These are phyloP conservation scores for Cyprinus carpio DNA, from an alignment of 2,113 vertebrate genomes.

Conservation along the genomic window DNA sequence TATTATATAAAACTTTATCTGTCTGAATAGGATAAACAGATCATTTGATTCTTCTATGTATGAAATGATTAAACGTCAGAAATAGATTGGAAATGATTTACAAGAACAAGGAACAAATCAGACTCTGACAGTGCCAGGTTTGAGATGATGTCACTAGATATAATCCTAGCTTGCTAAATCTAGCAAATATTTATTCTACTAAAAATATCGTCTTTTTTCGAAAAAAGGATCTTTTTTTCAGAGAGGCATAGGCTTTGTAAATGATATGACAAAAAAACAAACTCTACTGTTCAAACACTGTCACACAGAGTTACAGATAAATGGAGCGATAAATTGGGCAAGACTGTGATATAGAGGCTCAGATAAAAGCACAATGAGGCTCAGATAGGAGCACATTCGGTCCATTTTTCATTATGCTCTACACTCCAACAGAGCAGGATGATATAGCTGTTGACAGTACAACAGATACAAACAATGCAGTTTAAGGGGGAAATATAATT, in stretches of 20 bases:
- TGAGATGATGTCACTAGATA: background rate
- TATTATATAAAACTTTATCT: background rate
- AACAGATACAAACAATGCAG: background rate
- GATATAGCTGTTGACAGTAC: background rate
- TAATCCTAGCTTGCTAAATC: background rate
- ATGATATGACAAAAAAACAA: background rate
- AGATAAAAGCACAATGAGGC: background rate
- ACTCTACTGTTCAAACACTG: background rate
- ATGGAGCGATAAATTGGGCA: background rate
- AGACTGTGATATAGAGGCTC: slow-evolving; percentile 5
- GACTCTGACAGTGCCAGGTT: background rate
- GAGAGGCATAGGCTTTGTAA: background rate
- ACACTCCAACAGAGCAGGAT: background rate
- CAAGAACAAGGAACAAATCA: background rate
- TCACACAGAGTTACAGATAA: background rate
- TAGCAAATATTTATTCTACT: slow-evolving; percentile 1
- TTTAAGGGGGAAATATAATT: background rate
- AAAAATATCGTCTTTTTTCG: too few species aligned
- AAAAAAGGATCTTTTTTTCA: background rate
- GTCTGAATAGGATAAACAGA: background rate
- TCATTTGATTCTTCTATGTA: background rate
- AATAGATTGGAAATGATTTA: background rate
- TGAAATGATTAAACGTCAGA: background rate
- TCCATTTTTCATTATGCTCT: background rate
- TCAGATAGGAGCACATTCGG: background rate